A percentile compares a stretch with the other conserved stretches of the same genome.
Evolutionary conservation across 2,113 vertebrate genomes (phyloP).

Genomic region (Pelodiscus sinensis): DNA sequence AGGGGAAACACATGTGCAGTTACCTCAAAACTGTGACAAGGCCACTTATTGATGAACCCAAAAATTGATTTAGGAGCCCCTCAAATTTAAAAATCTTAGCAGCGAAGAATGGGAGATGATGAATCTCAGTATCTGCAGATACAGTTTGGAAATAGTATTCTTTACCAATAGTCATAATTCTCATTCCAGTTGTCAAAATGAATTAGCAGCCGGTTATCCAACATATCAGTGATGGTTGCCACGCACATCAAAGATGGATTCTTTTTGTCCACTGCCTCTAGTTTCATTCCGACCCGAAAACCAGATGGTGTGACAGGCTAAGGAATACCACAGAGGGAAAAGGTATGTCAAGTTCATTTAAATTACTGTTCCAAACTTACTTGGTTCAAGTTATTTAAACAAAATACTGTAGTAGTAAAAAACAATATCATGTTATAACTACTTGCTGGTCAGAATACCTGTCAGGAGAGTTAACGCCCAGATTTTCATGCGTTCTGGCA

Average conservation of each 20-base stretch:
- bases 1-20: background rate
- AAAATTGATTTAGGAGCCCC: background rate
- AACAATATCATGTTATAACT: accelerated
- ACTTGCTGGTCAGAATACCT: background rate
- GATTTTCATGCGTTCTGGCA: background rate
- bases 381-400: background rate
- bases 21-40: background rate
- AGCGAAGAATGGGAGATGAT: background rate
- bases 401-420: background rate
- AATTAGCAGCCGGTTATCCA: constrained; percentile 89
- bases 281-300: constrained; percentile 91
- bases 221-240: constrained; percentile 84
- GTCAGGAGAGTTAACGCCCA: background rate
- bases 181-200: constrained; percentile 94
- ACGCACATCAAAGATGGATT: constrained; percentile 88
- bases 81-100: background rate
- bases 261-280: constrained; percentile 91
- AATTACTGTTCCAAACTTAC: background rate
- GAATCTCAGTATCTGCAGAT: background rate
- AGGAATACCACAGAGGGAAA: background rate
- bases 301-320: constrained; percentile 90
- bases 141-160: accelerated
- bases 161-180: constrained; percentile 91
- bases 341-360: background rate
- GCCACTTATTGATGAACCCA: background rate